Evolutionary conservation across 2,797 vertebrate species (phyloP).

Genomic region (Carduelis carduelis): DNA sequence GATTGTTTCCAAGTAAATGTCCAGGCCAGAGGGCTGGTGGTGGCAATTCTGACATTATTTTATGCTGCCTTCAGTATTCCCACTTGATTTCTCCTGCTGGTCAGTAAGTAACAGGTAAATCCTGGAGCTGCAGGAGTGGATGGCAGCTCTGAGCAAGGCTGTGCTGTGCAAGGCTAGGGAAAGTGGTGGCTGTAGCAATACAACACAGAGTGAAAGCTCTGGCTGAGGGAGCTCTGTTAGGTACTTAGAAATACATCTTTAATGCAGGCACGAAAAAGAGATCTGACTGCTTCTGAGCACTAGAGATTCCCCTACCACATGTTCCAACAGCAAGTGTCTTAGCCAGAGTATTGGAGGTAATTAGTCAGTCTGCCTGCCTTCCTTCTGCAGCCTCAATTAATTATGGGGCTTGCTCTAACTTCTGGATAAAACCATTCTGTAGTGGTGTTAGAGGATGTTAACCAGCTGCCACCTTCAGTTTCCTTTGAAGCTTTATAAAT

Average conservation of each 20-base stretch:
- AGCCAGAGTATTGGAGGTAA: not conserved
- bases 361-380: slow-evolving; percentile 18
- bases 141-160: not conserved
- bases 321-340: not conserved
- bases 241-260: not conserved
- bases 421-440: not conserved
- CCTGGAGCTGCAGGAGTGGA: rapidly evolving
- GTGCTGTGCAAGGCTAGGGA: rapidly evolving
- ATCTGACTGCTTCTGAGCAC: not conserved
- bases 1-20: not conserved
- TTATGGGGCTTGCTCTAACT: slow-evolving; percentile 2
- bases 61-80: not conserved
- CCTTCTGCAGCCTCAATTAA: slow-evolving; percentile 33
- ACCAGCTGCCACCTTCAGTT: slow-evolving; percentile 30
- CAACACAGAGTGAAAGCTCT: not conserved
- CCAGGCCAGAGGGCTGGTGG: rapidly evolving
- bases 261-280: not conserved
- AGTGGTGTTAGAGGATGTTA: slow-evolving; percentile 9
- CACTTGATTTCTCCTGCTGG: not conserved
- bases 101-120: not conserved
- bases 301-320: not conserved
- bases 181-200: not conserved
- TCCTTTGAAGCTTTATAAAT: not conserved
- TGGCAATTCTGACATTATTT: not conserved
- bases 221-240: not conserved